A percentile compares a stretch with the other conserved stretches of the same genome.
phyloP scores from a whole-genome alignment of 2,113 vertebrate species.

The Phylloscopus trochiloides region DNA sequence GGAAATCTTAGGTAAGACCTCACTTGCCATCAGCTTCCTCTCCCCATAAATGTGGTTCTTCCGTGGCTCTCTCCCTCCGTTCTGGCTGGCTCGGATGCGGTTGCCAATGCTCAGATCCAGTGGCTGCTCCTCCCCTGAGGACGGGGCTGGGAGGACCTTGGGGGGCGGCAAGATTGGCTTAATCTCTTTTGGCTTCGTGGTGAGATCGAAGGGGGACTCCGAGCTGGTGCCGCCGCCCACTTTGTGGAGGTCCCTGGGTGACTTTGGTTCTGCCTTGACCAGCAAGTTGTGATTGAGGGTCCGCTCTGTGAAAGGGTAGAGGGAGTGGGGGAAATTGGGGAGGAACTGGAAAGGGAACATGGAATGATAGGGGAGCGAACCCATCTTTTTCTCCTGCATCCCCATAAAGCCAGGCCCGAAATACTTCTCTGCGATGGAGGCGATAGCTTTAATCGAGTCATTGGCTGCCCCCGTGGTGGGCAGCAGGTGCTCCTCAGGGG shows the following conservation, averaged over 20 bases:
- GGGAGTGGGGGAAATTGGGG: conserved; percentile 92
- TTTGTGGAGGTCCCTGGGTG: conserved; percentile 90
- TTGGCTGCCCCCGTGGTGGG: conserved; percentile 82
- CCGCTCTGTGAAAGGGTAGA: conserved; percentile 92
- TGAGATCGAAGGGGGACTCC: conserved; percentile 96
- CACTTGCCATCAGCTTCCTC: conserved; percentile 77
- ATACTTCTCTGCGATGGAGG: conserved; percentile 98
- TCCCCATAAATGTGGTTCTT: conserved; percentile 90
- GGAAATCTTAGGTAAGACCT: conserved; percentile 81
- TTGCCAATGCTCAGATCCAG: conserved; percentile 95
- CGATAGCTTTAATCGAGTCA: conserved; percentile 98
- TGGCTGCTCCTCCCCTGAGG: conserved; percentile 88
- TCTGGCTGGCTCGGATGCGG: conserved; percentile 87
- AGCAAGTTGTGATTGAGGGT: conserved; percentile 89
- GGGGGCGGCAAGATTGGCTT: conserved; percentile 75
- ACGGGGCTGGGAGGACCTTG: conserved; percentile 72
- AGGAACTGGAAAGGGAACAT: conserved; percentile 97
- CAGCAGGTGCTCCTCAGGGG: conserved; percentile 92
- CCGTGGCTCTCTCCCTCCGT: conserved; percentile 82
- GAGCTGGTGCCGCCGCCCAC: conserved; percentile 73
- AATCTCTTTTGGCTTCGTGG: conserved; percentile 91
- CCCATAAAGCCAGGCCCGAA: conserved; percentile 96
- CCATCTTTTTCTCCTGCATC: conserved; percentile 96
- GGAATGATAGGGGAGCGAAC: conserved; percentile 90
- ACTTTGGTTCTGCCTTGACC: conserved; percentile 95